These are phyloP conservation scores for Metridium senile DNA, from an alignment of 92 coral and sea anemone species.

Conservation along the genomic window DNA sequence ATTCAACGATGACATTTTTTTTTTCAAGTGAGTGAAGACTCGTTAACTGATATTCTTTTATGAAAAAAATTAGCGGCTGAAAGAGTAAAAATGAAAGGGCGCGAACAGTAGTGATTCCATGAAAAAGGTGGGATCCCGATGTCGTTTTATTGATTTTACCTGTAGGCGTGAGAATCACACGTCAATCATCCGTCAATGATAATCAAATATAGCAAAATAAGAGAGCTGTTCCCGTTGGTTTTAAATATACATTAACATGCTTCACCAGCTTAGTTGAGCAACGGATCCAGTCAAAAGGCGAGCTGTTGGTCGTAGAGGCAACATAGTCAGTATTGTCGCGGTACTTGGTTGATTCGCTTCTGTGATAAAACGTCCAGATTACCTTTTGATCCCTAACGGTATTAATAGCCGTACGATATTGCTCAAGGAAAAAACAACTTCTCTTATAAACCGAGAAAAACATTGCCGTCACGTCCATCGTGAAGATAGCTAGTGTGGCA, in stretches of 20 bases:
- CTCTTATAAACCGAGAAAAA: neutral
- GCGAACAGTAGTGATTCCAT: no score
- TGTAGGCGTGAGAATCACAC: conserved; percentile 8
- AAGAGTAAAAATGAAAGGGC: no score
- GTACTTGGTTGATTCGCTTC: neutral
- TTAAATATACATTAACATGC: neutral
- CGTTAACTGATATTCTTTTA: no score
- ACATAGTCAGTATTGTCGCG: neutral
- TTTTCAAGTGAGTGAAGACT: neutral
- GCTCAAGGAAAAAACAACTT: neutral
- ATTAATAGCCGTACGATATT: neutral
- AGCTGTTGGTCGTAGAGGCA: neutral
- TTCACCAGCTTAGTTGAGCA: conserved; percentile 8
- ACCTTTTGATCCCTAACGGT: neutral
- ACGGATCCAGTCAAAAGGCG: conserved; percentile 2
- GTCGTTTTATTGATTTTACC: neutral
- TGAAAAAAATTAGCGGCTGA: no score
- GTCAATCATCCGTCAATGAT: conserved; percentile 28
- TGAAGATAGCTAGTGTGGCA: no score
- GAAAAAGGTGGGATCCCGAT: neutral
- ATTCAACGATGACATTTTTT: neutral
- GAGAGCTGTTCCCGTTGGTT: neutral
- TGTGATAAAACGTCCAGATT: neutral
- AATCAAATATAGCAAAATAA: conserved; percentile 16
- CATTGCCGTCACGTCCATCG: neutral